A percentile compares a stretch with the other conserved stretches of the same genome.
Conservation (phyloP, 2,797 vertebrate genomes). For the Australoheros facetus region DNA sequence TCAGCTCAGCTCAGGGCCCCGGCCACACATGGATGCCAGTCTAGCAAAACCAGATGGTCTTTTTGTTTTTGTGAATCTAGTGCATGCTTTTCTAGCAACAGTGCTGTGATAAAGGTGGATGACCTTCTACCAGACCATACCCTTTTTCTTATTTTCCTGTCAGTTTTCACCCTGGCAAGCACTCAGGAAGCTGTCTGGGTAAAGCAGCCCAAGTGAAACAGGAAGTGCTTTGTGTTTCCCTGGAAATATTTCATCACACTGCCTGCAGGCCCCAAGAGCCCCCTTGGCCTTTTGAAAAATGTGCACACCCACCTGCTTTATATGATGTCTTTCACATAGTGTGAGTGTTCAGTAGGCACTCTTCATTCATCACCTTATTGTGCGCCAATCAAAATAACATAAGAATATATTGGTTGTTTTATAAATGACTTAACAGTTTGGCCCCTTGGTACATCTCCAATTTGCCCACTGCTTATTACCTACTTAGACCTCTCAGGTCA, state of each 20-base stretch:
- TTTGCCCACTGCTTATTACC: background rate
- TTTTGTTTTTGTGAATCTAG: background rate
- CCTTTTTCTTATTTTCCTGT: background rate
- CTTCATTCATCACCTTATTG: background rate
- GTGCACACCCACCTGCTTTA: constrained; percentile 1
- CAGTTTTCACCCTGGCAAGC: constrained; percentile 3
- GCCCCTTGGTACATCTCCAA: background rate
- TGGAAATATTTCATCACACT: constrained; percentile 61
- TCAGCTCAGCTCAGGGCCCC: background rate
- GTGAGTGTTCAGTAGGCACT: background rate
- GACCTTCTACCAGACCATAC: background rate
- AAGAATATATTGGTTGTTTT: background rate
- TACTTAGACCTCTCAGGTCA: background rate
- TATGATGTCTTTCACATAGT: background rate
- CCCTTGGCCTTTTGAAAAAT: constrained; percentile 2
- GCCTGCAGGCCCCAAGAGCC: constrained; percentile 25
- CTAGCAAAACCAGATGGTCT: background rate
- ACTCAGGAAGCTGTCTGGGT: constrained; percentile 47
- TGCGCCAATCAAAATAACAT: background rate
- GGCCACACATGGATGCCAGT: constrained; percentile 9
- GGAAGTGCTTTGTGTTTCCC: constrained; percentile 58
- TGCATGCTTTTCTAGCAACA: constrained; percentile 15
- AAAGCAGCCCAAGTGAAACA: constrained; percentile 31
- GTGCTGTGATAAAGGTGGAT: constrained; percentile 3
- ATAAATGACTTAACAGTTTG: background rate